These are phyloP conservation scores for Strigops habroptila DNA, from an alignment of 2,113 vertebrate species.

Conservation along the genomic window DNA sequence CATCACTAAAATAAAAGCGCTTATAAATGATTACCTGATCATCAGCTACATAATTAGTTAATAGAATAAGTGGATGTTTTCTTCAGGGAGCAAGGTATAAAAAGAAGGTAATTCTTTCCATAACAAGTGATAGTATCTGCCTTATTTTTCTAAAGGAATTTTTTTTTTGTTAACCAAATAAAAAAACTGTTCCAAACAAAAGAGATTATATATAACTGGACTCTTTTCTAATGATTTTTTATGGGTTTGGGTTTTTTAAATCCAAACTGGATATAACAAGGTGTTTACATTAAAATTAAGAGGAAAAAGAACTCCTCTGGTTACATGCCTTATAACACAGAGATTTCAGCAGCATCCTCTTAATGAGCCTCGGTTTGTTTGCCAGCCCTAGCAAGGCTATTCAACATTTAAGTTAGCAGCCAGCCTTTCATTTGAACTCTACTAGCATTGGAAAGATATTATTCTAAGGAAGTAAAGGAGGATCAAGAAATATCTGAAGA, in stretches of 20 bases:
- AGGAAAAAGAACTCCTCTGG: background rate
- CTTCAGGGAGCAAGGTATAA: background rate
- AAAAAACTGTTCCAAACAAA: background rate
- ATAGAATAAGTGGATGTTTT: background rate
- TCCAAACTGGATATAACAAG: background rate
- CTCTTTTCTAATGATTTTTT: background rate
- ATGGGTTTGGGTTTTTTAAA: background rate
- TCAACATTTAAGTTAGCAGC: background rate
- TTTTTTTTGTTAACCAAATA: background rate
- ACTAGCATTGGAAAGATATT: background rate
- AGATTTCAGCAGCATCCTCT: background rate
- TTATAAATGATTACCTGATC: background rate
- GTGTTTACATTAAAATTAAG: background rate
- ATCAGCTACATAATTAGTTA: background rate
- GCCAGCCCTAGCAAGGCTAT: background rate
- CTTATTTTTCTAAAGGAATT: background rate
- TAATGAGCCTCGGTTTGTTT: background rate
- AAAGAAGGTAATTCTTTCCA: background rate
- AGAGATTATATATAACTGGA: background rate
- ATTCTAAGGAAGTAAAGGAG: background rate
- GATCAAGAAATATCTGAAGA: background rate
- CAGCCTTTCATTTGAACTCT: background rate
- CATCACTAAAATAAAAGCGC: background rate
- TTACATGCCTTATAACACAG: background rate
- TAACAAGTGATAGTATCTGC: background rate